A percentile compares a stretch with the other conserved stretches of the same genome.
These are phyloP conservation scores for Homarus gammarus DNA, from an alignment of 2,888 invertebrate species.

Conservation along the genomic window DNA sequence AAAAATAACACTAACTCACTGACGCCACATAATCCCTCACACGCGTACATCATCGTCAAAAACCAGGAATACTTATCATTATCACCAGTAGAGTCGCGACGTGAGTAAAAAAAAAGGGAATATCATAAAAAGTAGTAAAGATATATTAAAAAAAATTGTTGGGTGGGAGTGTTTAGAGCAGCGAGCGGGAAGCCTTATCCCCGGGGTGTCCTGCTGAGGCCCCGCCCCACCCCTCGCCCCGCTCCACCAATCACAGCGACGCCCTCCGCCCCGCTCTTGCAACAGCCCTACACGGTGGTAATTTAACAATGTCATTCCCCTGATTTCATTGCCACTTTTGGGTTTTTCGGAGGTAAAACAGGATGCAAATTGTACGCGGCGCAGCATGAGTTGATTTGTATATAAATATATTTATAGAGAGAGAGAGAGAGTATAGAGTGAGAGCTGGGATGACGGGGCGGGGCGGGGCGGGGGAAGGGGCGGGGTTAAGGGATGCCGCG, in stretches of 20 bases:
- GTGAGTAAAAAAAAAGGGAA: neutral
- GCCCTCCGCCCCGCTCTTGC: neutral
- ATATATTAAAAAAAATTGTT: neutral
- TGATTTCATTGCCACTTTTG: conserved; percentile 37
- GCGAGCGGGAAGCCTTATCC: conserved; percentile 1
- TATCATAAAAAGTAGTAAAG: neutral
- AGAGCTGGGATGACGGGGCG: neutral
- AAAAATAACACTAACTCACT: no score
- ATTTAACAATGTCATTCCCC: conserved; percentile 35
- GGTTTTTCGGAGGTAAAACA: conserved; percentile 22
- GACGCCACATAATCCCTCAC: neutral
- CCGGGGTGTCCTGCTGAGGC: neutral
- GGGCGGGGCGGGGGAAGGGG: neutral
- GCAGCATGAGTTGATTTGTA: conserved; percentile 10
- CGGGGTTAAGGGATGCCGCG: neutral
- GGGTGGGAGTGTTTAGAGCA: neutral
- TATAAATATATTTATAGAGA: conserved; percentile 8
- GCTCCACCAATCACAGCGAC: conserved; percentile 18
- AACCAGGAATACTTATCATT: neutral
- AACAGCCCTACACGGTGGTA: conserved; percentile 20
- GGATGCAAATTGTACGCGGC: conserved; percentile 26
- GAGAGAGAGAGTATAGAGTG: no score
- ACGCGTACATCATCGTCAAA: neutral
- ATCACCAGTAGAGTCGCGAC: neutral
- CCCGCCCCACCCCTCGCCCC: neutral